Evolutionary conservation across 2,113 vertebrate genomes (phyloP), one percentile per base, ranked within the genome.

Genomic region (Myodes glareolus): DNA sequence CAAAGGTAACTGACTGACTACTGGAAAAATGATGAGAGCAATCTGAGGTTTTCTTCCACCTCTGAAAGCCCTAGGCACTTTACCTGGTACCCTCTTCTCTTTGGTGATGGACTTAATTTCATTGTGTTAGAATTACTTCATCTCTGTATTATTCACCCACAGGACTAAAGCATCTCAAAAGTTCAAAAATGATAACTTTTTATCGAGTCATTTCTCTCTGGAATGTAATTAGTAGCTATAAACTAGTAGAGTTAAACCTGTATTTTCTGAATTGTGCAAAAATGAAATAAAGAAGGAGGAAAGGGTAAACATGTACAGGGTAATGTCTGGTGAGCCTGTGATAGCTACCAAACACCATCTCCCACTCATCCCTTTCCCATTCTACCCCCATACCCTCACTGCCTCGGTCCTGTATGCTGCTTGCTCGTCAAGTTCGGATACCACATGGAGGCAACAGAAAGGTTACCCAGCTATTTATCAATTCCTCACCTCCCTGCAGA

Each of bases 401-500:
- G 25, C 80, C 55, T 91, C 10, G 3, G 36, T 86, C 52, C 4
- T 52, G 6, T 7, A 19, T 5, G 42, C 47, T 9, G 42, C 61
- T 92, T 39, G 39, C 47, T 94, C 82, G 73, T 78, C 88, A 58
- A 45, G 90, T 90, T 82, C 80, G 36, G 91, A 82, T 58, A 80
- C 68, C 50, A 72, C 45, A 95, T 31, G 39, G 45, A 87, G 25
- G 93, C 52, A 91, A 47, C 23, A 45, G 52, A 96, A 93, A 89
- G 52, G 94, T 94, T 96, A 93, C 88, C 87, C 96, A 93, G 73
- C 76, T 88, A 97, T 94, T 70, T 75, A 96, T 97, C 96, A 96
- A 47, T 97, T 95, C 96, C 97, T 98, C 97, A 98, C 97, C 98
- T 94, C 98, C 95, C 78, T 97, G 97, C 95, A 96, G 98, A 87